Conservation (phyloP, 2,888 invertebrate species). For the Lithodes maja region DNA sequence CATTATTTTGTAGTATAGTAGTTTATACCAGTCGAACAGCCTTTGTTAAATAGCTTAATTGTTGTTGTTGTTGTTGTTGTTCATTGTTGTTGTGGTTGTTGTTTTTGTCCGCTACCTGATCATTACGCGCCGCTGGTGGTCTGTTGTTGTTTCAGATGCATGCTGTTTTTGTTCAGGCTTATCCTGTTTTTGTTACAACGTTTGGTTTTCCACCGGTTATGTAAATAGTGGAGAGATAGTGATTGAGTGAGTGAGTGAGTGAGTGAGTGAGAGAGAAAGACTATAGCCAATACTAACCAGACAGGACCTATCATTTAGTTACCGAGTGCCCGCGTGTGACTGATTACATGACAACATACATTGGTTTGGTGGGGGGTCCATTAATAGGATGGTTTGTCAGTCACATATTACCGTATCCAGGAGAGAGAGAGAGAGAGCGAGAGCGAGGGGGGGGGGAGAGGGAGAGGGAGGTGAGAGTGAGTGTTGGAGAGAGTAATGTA, state of each 20-base stretch:
- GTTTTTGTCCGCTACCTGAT: neutral
- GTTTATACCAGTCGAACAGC: neutral
- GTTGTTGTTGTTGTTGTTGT: conserved; percentile 17
- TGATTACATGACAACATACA: no score
- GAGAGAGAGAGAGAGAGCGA: no score
- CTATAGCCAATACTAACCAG: neutral
- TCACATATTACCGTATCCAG: no score
- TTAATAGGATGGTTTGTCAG: no score
- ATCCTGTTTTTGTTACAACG: no score
- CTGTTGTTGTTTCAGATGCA: neutral
- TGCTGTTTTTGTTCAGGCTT: no score
- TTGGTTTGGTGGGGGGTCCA: no score
- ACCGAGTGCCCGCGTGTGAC: no score
- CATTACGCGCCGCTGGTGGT: neutral
- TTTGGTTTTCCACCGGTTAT: neutral
- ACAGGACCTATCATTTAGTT: no score
- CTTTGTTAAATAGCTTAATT: neutral
- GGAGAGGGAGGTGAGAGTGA: no score
- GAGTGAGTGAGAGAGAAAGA: neutral
- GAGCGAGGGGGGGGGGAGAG: no score
- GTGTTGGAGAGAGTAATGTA: no score
- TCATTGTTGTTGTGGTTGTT: neutral
- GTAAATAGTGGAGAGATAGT: neutral
- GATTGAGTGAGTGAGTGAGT: neutral
- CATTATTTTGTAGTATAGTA: neutral